Evolutionary conservation across 2,888 invertebrate species (phyloP).

Genomic region (Eucriotettix oculatus): DNA sequence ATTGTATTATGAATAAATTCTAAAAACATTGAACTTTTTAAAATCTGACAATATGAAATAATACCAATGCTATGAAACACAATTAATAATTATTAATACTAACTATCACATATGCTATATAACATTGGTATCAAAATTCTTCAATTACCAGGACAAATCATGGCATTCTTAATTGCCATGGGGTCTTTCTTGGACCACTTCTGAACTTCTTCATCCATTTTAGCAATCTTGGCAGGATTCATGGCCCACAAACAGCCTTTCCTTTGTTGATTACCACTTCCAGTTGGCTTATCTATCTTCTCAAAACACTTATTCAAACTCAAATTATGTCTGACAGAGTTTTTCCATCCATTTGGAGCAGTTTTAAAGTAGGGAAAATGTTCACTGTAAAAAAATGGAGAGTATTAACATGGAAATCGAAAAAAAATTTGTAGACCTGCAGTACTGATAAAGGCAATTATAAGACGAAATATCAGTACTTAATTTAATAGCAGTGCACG

Average conservation of each 20-base stretch:
- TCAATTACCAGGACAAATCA: slow-evolving; percentile 71
- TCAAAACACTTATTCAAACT: slow-evolving; percentile 97
- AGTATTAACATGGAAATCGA: not conserved
- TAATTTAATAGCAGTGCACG: too few relatives aligned
- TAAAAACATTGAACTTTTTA: too few relatives aligned
- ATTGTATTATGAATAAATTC: too few relatives aligned
- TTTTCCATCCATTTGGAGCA: slow-evolving; percentile 97
- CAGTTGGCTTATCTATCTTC: slow-evolving; percentile 88
- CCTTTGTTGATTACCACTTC: slow-evolving; percentile 70
- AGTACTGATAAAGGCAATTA: too few relatives aligned
- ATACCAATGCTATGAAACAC: not conserved
- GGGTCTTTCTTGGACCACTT: slow-evolving; percentile 97
- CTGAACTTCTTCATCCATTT: slow-evolving; percentile 96
- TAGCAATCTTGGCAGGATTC: slow-evolving; percentile 84
- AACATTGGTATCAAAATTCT: not conserved
- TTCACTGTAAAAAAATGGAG: slow-evolving; percentile 46
- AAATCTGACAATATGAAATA: not conserved
- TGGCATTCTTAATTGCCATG: slow-evolving; percentile 75
- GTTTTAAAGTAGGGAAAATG: slow-evolving; percentile 98
- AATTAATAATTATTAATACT: not conserved
- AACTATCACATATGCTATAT: not conserved
- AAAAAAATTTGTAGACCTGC: too few relatives aligned
- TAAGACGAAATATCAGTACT: too few relatives aligned
- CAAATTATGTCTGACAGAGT: slow-evolving; percentile 92
- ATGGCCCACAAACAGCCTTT: slow-evolving; percentile 88